phyloP scores from a whole-genome alignment of 1,140 invertebrate genomes.

The Drosophila parabipectinata region DNA sequence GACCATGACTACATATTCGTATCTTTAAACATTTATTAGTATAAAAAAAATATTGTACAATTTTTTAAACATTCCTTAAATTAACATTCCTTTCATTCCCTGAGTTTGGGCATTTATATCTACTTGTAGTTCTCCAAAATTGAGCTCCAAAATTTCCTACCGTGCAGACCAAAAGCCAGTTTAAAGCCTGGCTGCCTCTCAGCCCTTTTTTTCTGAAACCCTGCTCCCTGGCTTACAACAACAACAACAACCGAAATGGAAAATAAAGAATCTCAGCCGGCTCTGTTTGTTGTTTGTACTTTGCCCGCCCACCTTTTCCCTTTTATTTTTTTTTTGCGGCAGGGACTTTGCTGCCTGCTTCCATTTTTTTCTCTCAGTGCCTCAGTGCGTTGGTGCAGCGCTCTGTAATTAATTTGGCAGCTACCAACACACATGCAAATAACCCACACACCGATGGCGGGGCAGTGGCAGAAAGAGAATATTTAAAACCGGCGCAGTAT shows the following conservation, averaged over 20 bases:
- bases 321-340: not conserved
- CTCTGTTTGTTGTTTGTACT: conserved; percentile 55
- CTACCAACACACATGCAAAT: conserved; percentile 41
- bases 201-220: not conserved
- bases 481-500: conserved; percentile 72
- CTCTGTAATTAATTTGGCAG: conserved; percentile 80
- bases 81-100: too few relatives aligned
- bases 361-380: conserved; percentile 25
- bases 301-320: conserved; percentile 7
- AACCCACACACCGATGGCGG: conserved; percentile 9
- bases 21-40: too few relatives aligned
- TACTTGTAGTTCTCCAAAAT: not conserved
- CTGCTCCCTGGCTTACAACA: conserved; percentile 20
- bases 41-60: too few relatives aligned
- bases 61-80: too few relatives aligned
- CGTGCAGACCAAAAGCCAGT: conserved; percentile 38
- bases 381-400: conserved; percentile 69
- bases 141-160: not conserved
- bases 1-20: too few relatives aligned
- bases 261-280: conserved; percentile 42
- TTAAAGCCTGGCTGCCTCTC: conserved; percentile 37
- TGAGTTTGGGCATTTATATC: too few relatives aligned
- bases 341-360: not conserved
- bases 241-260: not conserved
- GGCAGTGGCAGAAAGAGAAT: conserved; percentile 60